These are phyloP conservation scores for Calidris pugnax DNA, from an alignment of 2,113 vertebrate species.

Conservation along the genomic window DNA sequence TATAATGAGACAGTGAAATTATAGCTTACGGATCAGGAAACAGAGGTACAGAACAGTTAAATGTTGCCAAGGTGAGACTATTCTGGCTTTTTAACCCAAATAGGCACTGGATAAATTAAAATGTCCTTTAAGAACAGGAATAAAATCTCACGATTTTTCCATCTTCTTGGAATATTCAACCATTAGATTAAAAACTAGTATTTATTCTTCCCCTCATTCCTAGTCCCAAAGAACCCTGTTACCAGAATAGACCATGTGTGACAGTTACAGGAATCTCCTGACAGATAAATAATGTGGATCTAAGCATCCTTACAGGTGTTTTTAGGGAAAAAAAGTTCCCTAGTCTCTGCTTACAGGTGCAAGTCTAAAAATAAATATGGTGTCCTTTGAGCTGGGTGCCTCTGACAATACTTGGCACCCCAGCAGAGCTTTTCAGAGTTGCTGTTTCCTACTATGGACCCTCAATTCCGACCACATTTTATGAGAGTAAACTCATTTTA, in stretches of 20 bases:
- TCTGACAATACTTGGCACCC: background rate
- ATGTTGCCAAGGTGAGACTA: background rate
- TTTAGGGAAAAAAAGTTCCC: background rate
- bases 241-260: rapidly evolving
- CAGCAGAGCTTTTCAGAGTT: background rate
- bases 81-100: background rate
- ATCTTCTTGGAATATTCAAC: background rate
- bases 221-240: background rate
- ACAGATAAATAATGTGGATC: background rate
- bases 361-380: background rate
- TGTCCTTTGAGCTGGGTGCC: background rate
- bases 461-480: background rate
- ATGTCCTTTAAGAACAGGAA: background rate
- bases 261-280: background rate
- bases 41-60: background rate
- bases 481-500: background rate
- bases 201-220: background rate
- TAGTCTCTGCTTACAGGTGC: background rate
- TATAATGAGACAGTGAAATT: background rate
- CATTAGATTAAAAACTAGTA: background rate
- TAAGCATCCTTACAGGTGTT: background rate
- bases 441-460: background rate
- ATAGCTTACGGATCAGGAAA: background rate
- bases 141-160: background rate
- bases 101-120: background rate